phyloP scores from a whole-genome alignment of 2,113 vertebrate species.

The Excalfactoria chinensis region DNA sequence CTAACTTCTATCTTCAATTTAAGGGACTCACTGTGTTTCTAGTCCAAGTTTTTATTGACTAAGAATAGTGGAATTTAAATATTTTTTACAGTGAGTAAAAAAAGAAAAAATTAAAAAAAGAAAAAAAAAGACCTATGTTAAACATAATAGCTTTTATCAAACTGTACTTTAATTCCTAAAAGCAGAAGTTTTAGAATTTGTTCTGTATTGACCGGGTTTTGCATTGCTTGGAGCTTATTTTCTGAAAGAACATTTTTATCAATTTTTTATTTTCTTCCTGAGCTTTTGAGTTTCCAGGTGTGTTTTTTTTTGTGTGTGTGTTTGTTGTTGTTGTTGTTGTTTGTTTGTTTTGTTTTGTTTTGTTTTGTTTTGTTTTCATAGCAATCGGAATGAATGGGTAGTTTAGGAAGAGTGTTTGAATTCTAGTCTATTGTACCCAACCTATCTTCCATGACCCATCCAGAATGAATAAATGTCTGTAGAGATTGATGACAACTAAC shows the following conservation, averaged over 20 bases:
- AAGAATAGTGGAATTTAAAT: background rate
- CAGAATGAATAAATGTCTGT: background rate
- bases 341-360: too few relatives aligned
- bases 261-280: background rate
- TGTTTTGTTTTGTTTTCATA: background rate
- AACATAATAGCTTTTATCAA: background rate
- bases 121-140: background rate
- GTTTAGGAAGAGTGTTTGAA: background rate
- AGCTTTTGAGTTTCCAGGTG: background rate
- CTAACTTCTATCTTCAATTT: background rate
- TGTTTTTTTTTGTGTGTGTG: too few relatives aligned
- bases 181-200: background rate
- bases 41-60: background rate
- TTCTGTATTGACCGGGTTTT: background rate
- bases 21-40: background rate
- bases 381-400: background rate
- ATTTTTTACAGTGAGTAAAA: background rate
- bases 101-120: background rate
- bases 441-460: background rate
- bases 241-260: background rate
- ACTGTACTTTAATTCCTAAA: background rate
- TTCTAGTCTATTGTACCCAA: background rate
- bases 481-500: background rate
- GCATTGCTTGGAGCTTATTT: background rate
- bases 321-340: too few relatives aligned